Evolutionary conservation across 2,888 invertebrate genomes (phyloP).

Genomic region (Dione vanillae): DNA sequence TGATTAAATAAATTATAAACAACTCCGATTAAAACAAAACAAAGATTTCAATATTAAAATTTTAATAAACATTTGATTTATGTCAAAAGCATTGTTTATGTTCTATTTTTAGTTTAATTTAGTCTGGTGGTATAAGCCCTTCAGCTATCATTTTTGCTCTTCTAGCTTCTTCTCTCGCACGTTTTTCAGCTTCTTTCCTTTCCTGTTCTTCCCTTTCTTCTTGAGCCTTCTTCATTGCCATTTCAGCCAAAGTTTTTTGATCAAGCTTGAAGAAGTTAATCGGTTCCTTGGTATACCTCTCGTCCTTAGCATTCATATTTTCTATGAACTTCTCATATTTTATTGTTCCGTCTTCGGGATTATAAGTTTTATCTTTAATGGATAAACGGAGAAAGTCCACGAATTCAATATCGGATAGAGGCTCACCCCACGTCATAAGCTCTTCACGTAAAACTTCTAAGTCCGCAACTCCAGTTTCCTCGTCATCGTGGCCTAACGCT

Average conservation of each 20-base stretch:
- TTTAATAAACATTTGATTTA: neutral
- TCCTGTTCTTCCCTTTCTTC: slow-evolving; percentile 69
- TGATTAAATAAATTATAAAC: neutral
- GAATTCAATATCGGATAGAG: slow-evolving; percentile 69
- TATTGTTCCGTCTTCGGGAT: slow-evolving; percentile 61
- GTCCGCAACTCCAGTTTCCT: slow-evolving; percentile 63
- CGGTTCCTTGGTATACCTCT: slow-evolving; percentile 68
- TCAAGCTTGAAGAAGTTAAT: slow-evolving; percentile 77
- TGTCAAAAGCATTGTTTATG: neutral
- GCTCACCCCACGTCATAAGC: slow-evolving; percentile 73
- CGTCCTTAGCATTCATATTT: slow-evolving; percentile 73
- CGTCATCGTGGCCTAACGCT: slow-evolving; percentile 70
- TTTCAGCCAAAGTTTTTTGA: slow-evolving; percentile 73
- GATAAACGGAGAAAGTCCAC: slow-evolving; percentile 67
- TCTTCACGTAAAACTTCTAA: slow-evolving; percentile 67
- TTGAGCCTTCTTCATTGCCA: slow-evolving; percentile 72
- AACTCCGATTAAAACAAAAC: neutral
- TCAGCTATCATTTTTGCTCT: slow-evolving; percentile 71
- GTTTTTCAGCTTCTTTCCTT: slow-evolving; percentile 65
- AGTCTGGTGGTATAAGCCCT: slow-evolving; percentile 60
- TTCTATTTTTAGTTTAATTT: neutral
- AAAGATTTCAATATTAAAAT: neutral
- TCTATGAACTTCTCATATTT: slow-evolving; percentile 72
- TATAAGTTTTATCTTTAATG: slow-evolving; percentile 67
- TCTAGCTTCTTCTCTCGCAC: slow-evolving; percentile 68